phyloP scores from a whole-genome alignment of 2,113 vertebrate genomes.

The Dicentrarchus labrax region DNA sequence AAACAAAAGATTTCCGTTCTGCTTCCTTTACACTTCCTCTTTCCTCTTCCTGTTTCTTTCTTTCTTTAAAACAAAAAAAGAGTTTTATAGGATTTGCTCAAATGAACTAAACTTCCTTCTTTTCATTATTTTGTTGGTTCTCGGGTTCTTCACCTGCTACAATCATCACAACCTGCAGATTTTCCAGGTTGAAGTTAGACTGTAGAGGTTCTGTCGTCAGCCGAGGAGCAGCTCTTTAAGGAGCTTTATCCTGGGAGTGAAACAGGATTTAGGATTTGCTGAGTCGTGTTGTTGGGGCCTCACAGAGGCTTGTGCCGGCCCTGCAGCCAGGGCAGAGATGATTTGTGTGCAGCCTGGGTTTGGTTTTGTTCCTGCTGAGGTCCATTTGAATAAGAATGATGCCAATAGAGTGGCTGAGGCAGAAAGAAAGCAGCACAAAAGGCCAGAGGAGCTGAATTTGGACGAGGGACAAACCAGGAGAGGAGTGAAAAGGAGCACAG shows the following conservation, averaged over 20 bases:
- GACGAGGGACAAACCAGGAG: constrained; percentile 94
- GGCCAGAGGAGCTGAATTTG: constrained; percentile 95
- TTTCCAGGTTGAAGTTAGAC: too few relatives aligned
- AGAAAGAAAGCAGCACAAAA: constrained; percentile 98
- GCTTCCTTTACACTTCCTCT: too few relatives aligned
- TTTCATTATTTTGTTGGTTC: too few relatives aligned
- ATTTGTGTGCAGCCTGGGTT: constrained; percentile 85
- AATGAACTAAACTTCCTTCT: too few relatives aligned
- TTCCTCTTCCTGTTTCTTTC: too few relatives aligned
- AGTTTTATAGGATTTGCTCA: too few relatives aligned
- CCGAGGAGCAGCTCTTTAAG: too few relatives aligned
- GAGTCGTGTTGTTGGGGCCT: constrained; percentile 32
- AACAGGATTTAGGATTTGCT: constrained; percentile 27
- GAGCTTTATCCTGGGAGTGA: background rate
- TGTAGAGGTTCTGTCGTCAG: too few relatives aligned
- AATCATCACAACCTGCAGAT: too few relatives aligned
- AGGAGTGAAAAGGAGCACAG: constrained; percentile 94
- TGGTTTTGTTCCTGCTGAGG: constrained; percentile 94
- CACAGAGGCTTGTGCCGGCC: constrained; percentile 59
- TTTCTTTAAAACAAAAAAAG: too few relatives aligned
- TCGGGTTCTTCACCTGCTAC: too few relatives aligned
- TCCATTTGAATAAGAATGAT: constrained; percentile 98
- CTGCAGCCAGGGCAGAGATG: constrained; percentile 59
- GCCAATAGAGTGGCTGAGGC: constrained; percentile 96
- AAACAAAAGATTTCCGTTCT: too few relatives aligned